These are phyloP conservation scores for Pseudopodoces humilis DNA, from an alignment of 2,113 vertebrate species.

Conservation along the genomic window DNA sequence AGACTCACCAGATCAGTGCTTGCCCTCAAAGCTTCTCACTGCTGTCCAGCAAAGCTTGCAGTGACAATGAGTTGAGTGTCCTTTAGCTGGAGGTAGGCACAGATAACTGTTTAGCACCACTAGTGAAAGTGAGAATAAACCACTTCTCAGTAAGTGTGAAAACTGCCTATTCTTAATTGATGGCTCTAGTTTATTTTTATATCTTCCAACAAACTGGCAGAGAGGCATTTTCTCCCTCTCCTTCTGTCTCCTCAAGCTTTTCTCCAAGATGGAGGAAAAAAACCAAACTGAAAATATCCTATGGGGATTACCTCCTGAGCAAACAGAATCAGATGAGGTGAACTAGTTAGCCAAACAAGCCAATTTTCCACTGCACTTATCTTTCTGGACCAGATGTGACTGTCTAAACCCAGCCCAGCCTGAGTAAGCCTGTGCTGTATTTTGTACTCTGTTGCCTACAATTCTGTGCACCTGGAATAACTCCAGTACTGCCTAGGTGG, in stretches of 20 bases:
- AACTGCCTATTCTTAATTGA: not conserved
- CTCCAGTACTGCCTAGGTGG: not conserved
- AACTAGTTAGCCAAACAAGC: constrained; percentile 29
- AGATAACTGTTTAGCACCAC: not conserved
- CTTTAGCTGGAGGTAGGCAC: not conserved
- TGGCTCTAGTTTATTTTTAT: not conserved
- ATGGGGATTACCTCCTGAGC: not conserved
- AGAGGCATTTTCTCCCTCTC: not conserved
- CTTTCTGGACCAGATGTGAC: not conserved
- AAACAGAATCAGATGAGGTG: not conserved
- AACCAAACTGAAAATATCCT: not conserved
- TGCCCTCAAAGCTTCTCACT: not conserved
- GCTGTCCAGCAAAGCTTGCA: not conserved
- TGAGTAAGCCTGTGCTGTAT: not conserved
- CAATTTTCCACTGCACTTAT: constrained; percentile 31
- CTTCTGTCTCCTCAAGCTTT: not conserved
- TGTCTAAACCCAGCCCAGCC: not conserved
- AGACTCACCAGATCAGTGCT: not conserved
- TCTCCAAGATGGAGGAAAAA: not conserved
- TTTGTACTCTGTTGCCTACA: not conserved
- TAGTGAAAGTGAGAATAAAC: not conserved
- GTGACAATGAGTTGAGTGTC: not conserved
- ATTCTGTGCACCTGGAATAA: not conserved
- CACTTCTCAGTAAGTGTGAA: not conserved
- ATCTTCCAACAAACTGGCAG: not conserved